A percentile compares a stretch with the other conserved stretches of the same genome.
Evolutionary conservation across 2,888 invertebrate species (phyloP).

Genomic region (Idaea straminata): DNA sequence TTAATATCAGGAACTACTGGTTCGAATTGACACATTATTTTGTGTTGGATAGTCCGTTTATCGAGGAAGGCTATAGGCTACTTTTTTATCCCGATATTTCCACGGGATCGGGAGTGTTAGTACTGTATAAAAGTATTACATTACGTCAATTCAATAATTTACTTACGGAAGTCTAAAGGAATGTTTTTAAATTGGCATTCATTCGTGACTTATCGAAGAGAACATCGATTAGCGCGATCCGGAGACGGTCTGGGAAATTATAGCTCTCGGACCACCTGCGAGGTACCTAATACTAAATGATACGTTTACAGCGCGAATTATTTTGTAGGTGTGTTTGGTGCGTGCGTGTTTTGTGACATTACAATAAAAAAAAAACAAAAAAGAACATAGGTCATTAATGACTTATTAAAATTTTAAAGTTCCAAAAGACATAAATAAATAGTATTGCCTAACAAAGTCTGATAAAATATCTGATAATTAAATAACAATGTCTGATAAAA

Average conservation of each 20-base stretch:
- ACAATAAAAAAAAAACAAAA: not conserved
- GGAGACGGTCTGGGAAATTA: conserved; percentile 43
- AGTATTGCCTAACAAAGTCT: too few relatives aligned
- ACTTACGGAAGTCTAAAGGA: conserved; percentile 22
- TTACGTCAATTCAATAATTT: conserved; percentile 17
- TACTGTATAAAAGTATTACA: conserved; percentile 7
- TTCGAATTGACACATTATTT: too few relatives aligned
- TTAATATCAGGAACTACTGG: too few relatives aligned
- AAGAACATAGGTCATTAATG: not conserved
- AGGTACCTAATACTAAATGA: conserved; percentile 21
- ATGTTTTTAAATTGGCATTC: conserved; percentile 39
- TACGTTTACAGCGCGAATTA: conserved; percentile 16
- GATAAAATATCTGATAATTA: too few relatives aligned
- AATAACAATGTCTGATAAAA: too few relatives aligned
- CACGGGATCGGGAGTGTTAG: too few relatives aligned
- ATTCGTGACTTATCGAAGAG: conserved; percentile 55
- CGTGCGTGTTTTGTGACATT: not conserved
- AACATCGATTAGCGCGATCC: conserved; percentile 53
- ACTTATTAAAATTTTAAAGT: not conserved
- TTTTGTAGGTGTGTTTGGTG: conserved; percentile 10
- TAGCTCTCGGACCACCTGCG: conserved; percentile 46
- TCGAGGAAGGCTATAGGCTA: too few relatives aligned
- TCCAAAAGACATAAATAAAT: too few relatives aligned
- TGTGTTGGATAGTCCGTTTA: too few relatives aligned
- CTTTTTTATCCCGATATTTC: too few relatives aligned